Percentiles rank a stretch among this genome's conserved stretches.
Evolutionary conservation across 2,797 vertebrate genomes (phyloP).

Genomic region (Phoxinus dragarum): DNA sequence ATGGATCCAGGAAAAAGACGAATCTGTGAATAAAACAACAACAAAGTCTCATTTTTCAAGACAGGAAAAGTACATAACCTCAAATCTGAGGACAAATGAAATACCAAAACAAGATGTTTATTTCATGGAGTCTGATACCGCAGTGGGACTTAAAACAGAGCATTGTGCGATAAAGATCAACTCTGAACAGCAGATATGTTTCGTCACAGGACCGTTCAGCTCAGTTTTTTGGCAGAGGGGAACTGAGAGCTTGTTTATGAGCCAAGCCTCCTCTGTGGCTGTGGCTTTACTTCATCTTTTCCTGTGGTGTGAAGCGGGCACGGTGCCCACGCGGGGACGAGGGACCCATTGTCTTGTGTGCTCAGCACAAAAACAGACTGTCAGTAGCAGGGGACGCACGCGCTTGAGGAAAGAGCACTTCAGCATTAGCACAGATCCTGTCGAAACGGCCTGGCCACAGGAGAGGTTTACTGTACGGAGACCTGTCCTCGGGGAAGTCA

Average conservation of each 20-base stretch:
- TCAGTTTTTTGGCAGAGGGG: slow-evolving; percentile 49
- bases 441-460: slow-evolving; percentile 12
- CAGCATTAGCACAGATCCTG: slow-evolving; percentile 33
- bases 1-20: slow-evolving; percentile 97
- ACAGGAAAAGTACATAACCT: background rate
- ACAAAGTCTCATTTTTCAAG: background rate
- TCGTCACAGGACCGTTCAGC: slow-evolving; percentile 51
- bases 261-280: slow-evolving; percentile 49
- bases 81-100: slow-evolving; percentile 29
- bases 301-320: slow-evolving; percentile 54
- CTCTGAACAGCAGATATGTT: slow-evolving; percentile 53
- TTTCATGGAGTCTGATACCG: slow-evolving; percentile 25
- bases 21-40: slow-evolving; percentile 77
- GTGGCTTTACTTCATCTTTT: slow-evolving; percentile 50
- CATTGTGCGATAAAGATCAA: slow-evolving; percentile 56
- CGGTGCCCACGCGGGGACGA: slow-evolving; percentile 41
- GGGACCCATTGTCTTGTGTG: slow-evolving; percentile 56
- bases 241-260: slow-evolving; percentile 53
- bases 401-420: slow-evolving; percentile 25
- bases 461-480: slow-evolving; percentile 11
- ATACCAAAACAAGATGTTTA: slow-evolving; percentile 1
- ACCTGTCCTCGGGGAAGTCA: slow-evolving; percentile 3
- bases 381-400: slow-evolving; percentile 40
- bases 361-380: slow-evolving; percentile 59
- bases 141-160: slow-evolving; percentile 32